A percentile compares a stretch with the other conserved stretches of the same genome.
These are phyloP conservation scores for Colistium nudipinnis DNA, from an alignment of 2,113 vertebrate genomes.

Conservation along the genomic window DNA sequence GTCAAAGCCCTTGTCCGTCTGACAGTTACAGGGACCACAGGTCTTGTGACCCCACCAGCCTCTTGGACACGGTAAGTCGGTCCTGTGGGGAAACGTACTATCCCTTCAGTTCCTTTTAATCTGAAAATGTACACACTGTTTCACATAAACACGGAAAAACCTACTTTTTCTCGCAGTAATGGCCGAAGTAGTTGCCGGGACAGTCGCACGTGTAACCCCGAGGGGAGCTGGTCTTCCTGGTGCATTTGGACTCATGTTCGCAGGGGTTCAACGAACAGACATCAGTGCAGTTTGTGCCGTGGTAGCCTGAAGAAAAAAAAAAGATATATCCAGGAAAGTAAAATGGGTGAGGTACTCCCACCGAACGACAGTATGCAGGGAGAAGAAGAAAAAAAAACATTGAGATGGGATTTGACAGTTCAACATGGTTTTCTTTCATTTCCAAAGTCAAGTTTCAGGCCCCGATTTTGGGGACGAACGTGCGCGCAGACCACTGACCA, in stretches of 20 bases:
- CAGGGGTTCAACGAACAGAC: constrained; percentile 92
- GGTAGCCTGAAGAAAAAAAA: constrained; percentile 84
- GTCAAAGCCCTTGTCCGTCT: constrained; percentile 88
- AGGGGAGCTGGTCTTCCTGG: constrained; percentile 80
- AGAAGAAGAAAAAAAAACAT: background rate
- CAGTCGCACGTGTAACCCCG: constrained; percentile 90
- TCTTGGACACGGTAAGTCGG: constrained; percentile 89
- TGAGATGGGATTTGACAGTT: too few species aligned
- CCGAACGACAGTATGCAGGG: background rate
- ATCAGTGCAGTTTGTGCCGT: constrained; percentile 88
- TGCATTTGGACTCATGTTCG: constrained; percentile 86
- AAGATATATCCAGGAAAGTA: background rate
- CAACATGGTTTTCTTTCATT: too few species aligned
- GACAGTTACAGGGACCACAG: constrained; percentile 92
- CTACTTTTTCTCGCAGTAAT: constrained; percentile 94
- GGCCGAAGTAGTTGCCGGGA: constrained; percentile 87
- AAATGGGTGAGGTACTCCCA: background rate
- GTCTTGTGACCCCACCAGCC: constrained; percentile 97
- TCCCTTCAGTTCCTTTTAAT: background rate
- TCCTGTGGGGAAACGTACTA: constrained; percentile 73
- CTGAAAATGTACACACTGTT: background rate
- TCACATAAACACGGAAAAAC: background rate
- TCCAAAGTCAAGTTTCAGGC: too few species aligned
- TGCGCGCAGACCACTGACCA: constrained; percentile 76
- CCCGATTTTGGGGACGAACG: too few species aligned